Percentiles rank a stretch among this genome's conserved stretches.
These are phyloP conservation scores for Melanerpes aurifrons DNA, from an alignment of 2,113 vertebrate species.

Conservation along the genomic window DNA sequence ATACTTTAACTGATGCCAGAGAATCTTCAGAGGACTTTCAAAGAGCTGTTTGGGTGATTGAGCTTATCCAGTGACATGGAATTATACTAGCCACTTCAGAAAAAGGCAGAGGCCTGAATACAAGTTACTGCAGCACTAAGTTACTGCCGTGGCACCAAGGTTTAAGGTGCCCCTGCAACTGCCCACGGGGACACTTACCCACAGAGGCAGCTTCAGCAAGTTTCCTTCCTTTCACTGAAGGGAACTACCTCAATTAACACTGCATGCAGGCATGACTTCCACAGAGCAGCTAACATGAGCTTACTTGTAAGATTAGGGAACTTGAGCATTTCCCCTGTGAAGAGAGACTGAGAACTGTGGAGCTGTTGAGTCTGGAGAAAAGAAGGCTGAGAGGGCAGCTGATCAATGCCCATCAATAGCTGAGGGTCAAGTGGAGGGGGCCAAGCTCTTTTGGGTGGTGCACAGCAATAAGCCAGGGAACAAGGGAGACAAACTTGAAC, in stretches of 20 bases:
- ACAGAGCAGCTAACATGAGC: neutral
- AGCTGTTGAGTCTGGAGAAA: too few relatives aligned
- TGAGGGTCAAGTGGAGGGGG: too few relatives aligned
- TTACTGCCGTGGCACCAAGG: accelerated
- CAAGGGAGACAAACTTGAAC: too few relatives aligned
- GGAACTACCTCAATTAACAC: neutral
- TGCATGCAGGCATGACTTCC: neutral
- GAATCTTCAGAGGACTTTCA: neutral
- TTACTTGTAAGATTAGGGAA: neutral
- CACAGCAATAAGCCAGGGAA: too few relatives aligned
- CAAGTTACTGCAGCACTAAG: neutral
- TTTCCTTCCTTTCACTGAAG: neutral
- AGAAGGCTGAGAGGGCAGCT: too few relatives aligned
- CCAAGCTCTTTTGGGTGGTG: too few relatives aligned
- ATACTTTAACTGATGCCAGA: constrained; percentile 14
- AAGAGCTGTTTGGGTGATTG: neutral
- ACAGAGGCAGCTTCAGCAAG: neutral
- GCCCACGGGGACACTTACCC: neutral
- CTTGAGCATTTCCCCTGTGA: too few relatives aligned
- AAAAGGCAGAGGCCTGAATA: neutral
- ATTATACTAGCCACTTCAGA: neutral
- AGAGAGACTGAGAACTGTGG: too few relatives aligned
- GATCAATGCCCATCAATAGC: too few relatives aligned
- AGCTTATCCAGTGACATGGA: neutral
- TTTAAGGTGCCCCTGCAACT: neutral